Evolutionary conservation across 2,797 vertebrate species (phyloP).

Genomic region (Sebastes elongatus): DNA sequence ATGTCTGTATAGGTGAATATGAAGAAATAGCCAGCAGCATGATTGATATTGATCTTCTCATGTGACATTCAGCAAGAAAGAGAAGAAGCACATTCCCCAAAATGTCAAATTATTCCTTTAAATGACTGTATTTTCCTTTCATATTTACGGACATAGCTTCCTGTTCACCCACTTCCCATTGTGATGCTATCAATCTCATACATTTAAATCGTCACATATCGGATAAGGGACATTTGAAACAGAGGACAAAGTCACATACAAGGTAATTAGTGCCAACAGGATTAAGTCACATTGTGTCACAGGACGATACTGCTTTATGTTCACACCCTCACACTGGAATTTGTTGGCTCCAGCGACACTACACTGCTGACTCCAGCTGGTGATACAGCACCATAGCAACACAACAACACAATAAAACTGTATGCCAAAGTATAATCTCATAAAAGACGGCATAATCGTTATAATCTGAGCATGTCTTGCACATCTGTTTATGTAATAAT

Average conservation of each 20-base stretch:
- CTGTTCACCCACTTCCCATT: neutral
- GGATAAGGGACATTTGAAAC: neutral
- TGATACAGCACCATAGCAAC: constrained; percentile 35
- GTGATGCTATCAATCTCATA: neutral
- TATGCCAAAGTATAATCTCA: neutral
- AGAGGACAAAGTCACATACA: neutral
- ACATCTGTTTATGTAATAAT: neutral
- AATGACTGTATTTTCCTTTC: neutral
- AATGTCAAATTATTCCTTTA: neutral
- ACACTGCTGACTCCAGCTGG: neutral
- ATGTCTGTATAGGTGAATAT: neutral
- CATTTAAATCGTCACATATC: neutral
- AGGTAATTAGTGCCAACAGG: neutral
- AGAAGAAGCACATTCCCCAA: too few relatives aligned
- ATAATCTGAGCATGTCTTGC: neutral
- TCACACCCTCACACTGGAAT: constrained; percentile 25
- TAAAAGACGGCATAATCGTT: neutral
- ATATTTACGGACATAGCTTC: neutral
- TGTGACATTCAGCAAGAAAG: neutral
- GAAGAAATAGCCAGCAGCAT: neutral
- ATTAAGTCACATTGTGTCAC: constrained; percentile 4
- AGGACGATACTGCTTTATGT: neutral
- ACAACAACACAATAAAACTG: constrained; percentile 26
- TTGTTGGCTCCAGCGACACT: neutral
- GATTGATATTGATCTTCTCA: neutral